Evolutionary conservation across 2,888 invertebrate species (phyloP), one percentile per base, ranked within the genome.

Genomic region (Choreutis nemorana): DNA sequence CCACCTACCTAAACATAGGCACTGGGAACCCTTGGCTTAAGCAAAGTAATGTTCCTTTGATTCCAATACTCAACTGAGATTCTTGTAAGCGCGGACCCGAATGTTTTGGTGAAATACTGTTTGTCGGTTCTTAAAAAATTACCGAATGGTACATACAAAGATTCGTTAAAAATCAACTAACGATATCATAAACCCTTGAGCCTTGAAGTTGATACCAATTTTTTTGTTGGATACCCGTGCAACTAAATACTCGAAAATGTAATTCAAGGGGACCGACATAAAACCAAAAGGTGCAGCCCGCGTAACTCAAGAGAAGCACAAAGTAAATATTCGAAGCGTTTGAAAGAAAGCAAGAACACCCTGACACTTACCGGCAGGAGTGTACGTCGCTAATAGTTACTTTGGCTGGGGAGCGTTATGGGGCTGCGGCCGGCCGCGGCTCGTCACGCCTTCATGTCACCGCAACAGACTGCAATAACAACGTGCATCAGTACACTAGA

Each of bases 1-100:
- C 39, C 36, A 56, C 63, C 77, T 85, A 90, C 90, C 89, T 90
- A 82, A 87, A 88, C 30, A 70, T 62, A 36, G 90, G 89, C 55
- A 86, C 83, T 35, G 90, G 90, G 67, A 82, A 89, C 35, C 86
- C 86, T 80, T 90, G 89, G 50, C 87, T 85, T 44, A 86, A 84
- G 64, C 90, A 90, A 50, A 87, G 77, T 45, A 87, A 80, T 35
- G 84, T 50, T 37, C 58, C 63, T 30, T 61, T 53, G 64, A 51
- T 41, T 37, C 55, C 59, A 20, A 46, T 36, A 39, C 40, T 42
- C 34, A 72, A 55, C 32, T 66, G 61, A 36, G 72, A 61, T 48
- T 82, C 81, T 61, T 83, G 81, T 41, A 82, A 66, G 36, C 81
- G 81, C 67, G 65, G 67, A 48, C 80, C 80, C 57, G 83, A 81